phyloP scores from a whole-genome alignment of 1,140 invertebrate genomes.

The Diachasmimorpha longicaudata region DNA sequence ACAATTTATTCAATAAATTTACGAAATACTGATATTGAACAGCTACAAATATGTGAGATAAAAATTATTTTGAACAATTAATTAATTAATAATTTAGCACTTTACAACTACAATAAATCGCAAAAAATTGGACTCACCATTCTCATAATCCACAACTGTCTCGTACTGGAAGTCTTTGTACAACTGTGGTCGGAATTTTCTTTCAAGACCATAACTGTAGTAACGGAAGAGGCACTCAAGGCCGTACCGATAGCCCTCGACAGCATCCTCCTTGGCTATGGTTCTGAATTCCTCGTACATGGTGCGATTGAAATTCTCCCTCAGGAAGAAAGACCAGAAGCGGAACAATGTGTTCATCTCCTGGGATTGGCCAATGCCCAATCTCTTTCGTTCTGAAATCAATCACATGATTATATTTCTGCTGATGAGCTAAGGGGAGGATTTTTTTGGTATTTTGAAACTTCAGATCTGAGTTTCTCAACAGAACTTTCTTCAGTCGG shows the following conservation, averaged over 20 bases:
- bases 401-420: slow-evolving; percentile 10
- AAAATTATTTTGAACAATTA: not conserved
- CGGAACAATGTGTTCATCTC: slow-evolving; percentile 98
- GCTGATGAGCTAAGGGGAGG: not conserved
- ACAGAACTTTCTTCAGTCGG: slow-evolving; percentile 46
- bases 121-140: slow-evolving; percentile 62
- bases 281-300: slow-evolving; percentile 97
- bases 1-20: too few relatives aligned
- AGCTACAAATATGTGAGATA: not conserved
- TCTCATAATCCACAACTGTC: slow-evolving; percentile 90
- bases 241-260: slow-evolving; percentile 86
- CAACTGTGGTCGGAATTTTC: slow-evolving; percentile 89
- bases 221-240: slow-evolving; percentile 98
- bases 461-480: slow-evolving; percentile 42
- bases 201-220: slow-evolving; percentile 97
- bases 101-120: not conserved
- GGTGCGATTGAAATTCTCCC: slow-evolving; percentile 97
- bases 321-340: slow-evolving; percentile 99
- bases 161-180: slow-evolving; percentile 97
- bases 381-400: slow-evolving; percentile 81
- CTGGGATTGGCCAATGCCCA: slow-evolving; percentile 91
- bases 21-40: too few relatives aligned
- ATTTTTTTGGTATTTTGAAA: not conserved
- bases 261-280: slow-evolving; percentile 91
- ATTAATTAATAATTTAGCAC: not conserved